Evolutionary conservation across 2,888 invertebrate species (phyloP), one percentile per base, ranked within the genome.

Genomic region (Thecophora atra): DNA sequence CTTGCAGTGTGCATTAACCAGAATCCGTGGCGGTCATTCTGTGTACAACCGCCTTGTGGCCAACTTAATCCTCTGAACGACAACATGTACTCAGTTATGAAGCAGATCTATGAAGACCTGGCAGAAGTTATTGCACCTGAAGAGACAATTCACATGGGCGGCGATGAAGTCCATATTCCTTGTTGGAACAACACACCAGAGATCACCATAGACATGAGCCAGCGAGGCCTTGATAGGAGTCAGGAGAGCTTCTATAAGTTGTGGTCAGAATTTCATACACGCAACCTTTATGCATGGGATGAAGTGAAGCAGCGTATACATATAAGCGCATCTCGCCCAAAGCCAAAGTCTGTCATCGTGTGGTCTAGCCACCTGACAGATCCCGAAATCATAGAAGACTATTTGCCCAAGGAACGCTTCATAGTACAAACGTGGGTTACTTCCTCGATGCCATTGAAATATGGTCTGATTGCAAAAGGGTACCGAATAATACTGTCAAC

Each of bases 31-130:
- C 88, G 92, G 2, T 84, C 88, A 0, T 90, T 88, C 75, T 95
- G 95, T 81, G 89, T 93, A 69, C 92, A 95, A 82, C 94, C 95
- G 2, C 95, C 95, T 0, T 96, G 95, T 79, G 95, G 95, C 0
- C 95, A 95, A 82, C 87, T 95, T 17, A 95, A 95, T 84, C 93
- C 94, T 0, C 88, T 91, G 2, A 95, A 95, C 84, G 88, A 89
- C 0, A 89, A 91, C 70, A 88, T 93, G 77, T 94, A 93, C 84
- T 84, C 87, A 0, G 89, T 94, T 3, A 87, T 95, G 42, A 87
- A 89, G 47, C 89, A 91, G 73, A 85, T 95, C n/a, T 94, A 93
- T 82, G 87, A 86, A 72, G 93, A 94, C 78, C 87, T 93, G 15
- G 87, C 90, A 0, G 89, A 91, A 17, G 79, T 89, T 2, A 84